Evolutionary conservation across 1,140 invertebrate species (phyloP).

Genomic region (Ceratoteleas bidentatus): DNA sequence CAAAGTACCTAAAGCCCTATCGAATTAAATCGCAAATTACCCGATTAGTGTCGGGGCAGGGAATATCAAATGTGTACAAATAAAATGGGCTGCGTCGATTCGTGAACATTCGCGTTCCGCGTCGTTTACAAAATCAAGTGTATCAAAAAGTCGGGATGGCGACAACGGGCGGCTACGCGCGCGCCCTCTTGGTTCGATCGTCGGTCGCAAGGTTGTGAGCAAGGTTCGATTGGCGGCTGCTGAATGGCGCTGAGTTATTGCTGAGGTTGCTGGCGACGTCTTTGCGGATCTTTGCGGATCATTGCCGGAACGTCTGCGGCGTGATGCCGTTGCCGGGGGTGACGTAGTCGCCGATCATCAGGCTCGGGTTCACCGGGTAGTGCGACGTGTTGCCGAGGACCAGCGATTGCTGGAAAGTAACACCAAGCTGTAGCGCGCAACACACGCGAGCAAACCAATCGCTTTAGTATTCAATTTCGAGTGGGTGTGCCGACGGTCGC

Average conservation of each 20-base stretch:
- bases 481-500: conserved; percentile 20
- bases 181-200: conserved; percentile 29
- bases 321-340: conserved; percentile 83
- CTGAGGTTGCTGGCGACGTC: conserved; percentile 66
- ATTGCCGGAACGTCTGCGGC: conserved; percentile 81
- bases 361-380: conserved; percentile 88
- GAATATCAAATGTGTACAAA: no score
- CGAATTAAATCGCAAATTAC: no score
- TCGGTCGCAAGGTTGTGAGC: conserved; percentile 61
- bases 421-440: conserved; percentile 81
- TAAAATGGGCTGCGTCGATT: not conserved
- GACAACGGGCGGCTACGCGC: conserved; percentile 42
- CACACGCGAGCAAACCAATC: conserved; percentile 76
- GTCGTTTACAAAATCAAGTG: no score
- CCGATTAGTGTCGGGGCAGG: no score
- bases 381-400: conserved; percentile 84
- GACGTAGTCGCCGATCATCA: conserved; percentile 91
- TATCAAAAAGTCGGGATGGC: not conserved
- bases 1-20: no score
- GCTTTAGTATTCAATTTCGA: conserved; percentile 75
- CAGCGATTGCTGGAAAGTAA: conserved; percentile 83
- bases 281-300: conserved; percentile 73
- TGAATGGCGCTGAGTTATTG: conserved; percentile 72
- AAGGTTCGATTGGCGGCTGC: conserved; percentile 71
- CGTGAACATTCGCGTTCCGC: no score